Conservation (phyloP, 2,113 vertebrate genomes). For the Pterocles burchelli region DNA sequence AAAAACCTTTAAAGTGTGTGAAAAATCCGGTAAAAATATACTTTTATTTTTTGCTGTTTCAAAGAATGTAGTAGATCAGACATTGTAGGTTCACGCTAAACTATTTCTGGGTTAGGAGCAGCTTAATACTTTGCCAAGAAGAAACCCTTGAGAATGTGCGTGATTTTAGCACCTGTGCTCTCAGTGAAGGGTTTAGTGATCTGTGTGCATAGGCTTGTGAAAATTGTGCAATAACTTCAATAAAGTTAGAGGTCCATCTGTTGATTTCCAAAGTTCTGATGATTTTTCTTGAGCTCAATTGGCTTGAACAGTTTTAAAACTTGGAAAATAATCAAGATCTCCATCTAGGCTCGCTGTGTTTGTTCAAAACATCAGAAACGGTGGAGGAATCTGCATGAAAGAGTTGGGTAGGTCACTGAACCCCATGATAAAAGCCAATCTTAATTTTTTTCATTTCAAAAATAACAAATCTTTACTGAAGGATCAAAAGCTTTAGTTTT, state of each 20-base stretch:
- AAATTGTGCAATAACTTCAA: slow-evolving; percentile 7
- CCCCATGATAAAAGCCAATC: neutral
- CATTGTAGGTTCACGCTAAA: neutral
- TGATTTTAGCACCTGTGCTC: slow-evolving; percentile 18
- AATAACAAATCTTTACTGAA: neutral
- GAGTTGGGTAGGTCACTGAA: neutral
- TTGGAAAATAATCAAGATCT: slow-evolving; percentile 60
- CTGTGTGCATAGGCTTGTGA: neutral
- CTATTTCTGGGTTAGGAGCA: neutral
- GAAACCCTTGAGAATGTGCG: neutral
- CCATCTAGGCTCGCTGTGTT: slow-evolving; percentile 64
- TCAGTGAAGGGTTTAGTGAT: neutral
- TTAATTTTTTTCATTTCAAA: neutral
- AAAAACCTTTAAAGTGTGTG: neutral
- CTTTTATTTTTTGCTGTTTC: neutral
- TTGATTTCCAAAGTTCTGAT: slow-evolving; percentile 40
- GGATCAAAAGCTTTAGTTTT: neutral
- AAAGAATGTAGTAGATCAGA: neutral
- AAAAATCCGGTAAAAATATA: neutral
- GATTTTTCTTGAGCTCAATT: slow-evolving; percentile 29
- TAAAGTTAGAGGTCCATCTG: slow-evolving; percentile 60
- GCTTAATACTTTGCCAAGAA: neutral
- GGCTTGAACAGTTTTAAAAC: slow-evolving; percentile 60
- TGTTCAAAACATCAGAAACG: slow-evolving; percentile 74
- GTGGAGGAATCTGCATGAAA: slow-evolving; percentile 61